Conservation (phyloP, 2,888 invertebrate species). For the Allolobophora icterica region DNA sequence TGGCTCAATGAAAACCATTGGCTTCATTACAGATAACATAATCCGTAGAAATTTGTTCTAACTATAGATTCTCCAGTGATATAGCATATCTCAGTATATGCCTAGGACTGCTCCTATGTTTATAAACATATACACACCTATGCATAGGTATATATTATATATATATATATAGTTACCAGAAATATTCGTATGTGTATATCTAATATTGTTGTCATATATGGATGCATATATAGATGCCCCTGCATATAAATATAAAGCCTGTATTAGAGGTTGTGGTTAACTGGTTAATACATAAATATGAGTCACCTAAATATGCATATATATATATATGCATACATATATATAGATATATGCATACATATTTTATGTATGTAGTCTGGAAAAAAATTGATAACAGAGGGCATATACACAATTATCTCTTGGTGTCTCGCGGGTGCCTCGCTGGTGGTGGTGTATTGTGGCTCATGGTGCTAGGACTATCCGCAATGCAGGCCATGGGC, state of each 20-base stretch:
- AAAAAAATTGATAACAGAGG: background rate
- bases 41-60: background rate
- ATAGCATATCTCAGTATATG: background rate
- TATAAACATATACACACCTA: no score
- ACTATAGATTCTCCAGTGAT: background rate
- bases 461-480: background rate
- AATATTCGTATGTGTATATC: no score
- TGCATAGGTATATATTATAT: background rate
- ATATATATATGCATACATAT: no score
- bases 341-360: no score
- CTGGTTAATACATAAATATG: no score
- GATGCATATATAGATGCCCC: background rate
- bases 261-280: no score
- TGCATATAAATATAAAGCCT: no score
- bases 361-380: background rate
- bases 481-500: background rate
- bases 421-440: background rate
- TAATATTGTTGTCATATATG: no score
- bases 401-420: background rate
- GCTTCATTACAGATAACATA: constrained; percentile 14
- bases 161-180: background rate
- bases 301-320: no score
- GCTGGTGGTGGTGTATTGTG: background rate
- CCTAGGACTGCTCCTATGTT: no score
- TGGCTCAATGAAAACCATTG: background rate